Evolutionary conservation across 2,888 invertebrate genomes (phyloP), one percentile per base, ranked within the genome.

Genomic region (Polyploca ridens): DNA sequence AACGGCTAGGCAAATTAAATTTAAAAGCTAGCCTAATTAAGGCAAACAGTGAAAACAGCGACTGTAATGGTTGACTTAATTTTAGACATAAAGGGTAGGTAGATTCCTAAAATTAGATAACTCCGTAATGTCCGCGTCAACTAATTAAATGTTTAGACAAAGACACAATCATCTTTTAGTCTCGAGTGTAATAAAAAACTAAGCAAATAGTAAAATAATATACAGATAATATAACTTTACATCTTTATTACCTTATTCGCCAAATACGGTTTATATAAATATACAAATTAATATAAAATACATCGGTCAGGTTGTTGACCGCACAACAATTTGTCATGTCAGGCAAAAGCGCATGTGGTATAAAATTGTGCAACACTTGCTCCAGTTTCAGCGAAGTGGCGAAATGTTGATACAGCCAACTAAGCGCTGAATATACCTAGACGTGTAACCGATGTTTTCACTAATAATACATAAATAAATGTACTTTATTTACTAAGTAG

Each of bases 301-400:
- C 11, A n/a, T 38, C 13, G 38, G 59, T 68, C 72, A 77, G 84
- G 83, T 84, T 77, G 83, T 75, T 82, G 87, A 82, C 88, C 88
- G 76, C 41, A 41, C 13, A 41, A 57, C 75, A 75, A 87, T 88
- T 83, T 73, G 85, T 84, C 83, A 83, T 85, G 83, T 85, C 80
- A 75, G 65, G 71, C 62, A 71, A 79, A 79, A 76, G 68, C 72
- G 68, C 70, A 76, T 81, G 79, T 85, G 80, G 76, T 70, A 73
- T 75, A 79, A 79, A 81, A 81, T 89, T 87, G 82, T 84, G 84
- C 83, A 89, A 83, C 69, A 59, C 61, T 67, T 67, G 81, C 72
- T 86, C 86, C 78, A 80, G 71, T 88, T 88, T 81, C 82, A 71
- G 66, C 65, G 68, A 68, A 75, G 70, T 78, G 66, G 71, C 73